phyloP scores from a whole-genome alignment of 2,888 invertebrate species.

The Heteromurus nitidus region DNA sequence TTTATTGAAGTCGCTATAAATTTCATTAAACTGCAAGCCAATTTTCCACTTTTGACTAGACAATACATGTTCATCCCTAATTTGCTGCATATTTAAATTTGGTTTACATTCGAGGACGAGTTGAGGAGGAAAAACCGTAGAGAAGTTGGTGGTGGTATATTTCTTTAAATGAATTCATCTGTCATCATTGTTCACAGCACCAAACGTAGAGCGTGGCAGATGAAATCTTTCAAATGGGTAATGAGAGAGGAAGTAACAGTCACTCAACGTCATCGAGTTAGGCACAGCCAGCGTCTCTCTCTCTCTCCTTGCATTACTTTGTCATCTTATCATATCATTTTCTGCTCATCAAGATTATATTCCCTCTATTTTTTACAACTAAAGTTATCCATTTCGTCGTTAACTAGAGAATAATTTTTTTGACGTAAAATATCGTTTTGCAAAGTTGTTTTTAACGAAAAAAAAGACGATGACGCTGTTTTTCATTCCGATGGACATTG shows the following conservation, averaged over 20 bases:
- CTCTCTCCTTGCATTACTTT: constrained; percentile 8
- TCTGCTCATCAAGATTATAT: constrained; percentile 13
- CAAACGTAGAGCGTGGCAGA: neutral
- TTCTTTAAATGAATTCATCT: too few species aligned
- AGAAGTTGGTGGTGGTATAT: too few species aligned
- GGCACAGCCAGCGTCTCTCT: neutral
- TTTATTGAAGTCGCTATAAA: too few species aligned
- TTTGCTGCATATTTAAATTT: too few species aligned
- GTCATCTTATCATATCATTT: constrained; percentile 23
- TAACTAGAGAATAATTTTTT: constrained; percentile 29
- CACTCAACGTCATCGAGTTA: constrained; percentile 33
- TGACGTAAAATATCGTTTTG: too few species aligned
- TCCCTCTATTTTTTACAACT: neutral
- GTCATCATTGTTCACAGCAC: too few species aligned
- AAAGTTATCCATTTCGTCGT: constrained; percentile 16
- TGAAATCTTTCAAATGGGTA: neutral
- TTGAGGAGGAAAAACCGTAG: too few species aligned
- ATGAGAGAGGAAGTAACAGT: constrained; percentile 13
- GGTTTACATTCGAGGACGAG: too few species aligned
- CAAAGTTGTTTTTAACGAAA: too few species aligned
- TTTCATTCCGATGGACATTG: constrained; percentile 25
- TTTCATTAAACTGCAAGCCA: neutral
- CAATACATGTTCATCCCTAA: too few species aligned
- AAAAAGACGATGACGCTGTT: constrained; percentile 31
- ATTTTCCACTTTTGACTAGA: too few species aligned